Percentiles rank a stretch among this genome's conserved stretches.
Evolutionary conservation across 2,113 vertebrate genomes (phyloP).

Genomic region (Lethenteron reissneri): DNA sequence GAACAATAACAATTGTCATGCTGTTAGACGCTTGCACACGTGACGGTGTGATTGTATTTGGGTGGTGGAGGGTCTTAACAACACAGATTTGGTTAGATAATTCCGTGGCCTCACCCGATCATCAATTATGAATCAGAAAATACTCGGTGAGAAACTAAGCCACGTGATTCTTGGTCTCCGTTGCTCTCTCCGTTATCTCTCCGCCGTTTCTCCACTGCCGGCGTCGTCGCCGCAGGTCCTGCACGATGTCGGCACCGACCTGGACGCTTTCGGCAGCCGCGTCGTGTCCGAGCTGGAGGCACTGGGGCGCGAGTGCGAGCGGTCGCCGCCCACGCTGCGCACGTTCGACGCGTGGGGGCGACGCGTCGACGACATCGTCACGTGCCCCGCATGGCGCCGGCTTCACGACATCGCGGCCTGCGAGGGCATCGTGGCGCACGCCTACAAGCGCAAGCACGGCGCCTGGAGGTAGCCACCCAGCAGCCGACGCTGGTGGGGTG

Average conservation of each 20-base stretch:
- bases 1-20: too few relatives aligned
- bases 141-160: neutral
- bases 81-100: neutral
- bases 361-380: conserved; percentile 30
- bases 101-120: neutral
- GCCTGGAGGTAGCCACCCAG: conserved; percentile 28
- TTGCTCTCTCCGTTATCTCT: neutral
- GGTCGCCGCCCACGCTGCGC: conserved; percentile 25
- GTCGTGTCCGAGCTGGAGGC: conserved; percentile 23
- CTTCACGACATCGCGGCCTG: conserved; percentile 37
- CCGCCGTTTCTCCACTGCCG: neutral
- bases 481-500: too few relatives aligned
- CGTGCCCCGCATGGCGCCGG: conserved; percentile 30
- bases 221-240: conserved; percentile 15
- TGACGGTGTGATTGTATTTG: neutral
- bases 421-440: conserved; percentile 32
- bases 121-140: neutral
- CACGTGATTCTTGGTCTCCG: neutral
- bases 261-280: conserved; percentile 30
- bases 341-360: conserved; percentile 32
- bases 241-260: conserved; percentile 18
- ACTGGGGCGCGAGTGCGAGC: conserved; percentile 34
- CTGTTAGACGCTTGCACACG: too few relatives aligned
- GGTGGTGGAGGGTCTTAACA: too few relatives aligned
- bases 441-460: conserved; percentile 31